These are phyloP conservation scores for Falcunculus frontatus DNA, from an alignment of 2,113 vertebrate species.

Conservation along the genomic window DNA sequence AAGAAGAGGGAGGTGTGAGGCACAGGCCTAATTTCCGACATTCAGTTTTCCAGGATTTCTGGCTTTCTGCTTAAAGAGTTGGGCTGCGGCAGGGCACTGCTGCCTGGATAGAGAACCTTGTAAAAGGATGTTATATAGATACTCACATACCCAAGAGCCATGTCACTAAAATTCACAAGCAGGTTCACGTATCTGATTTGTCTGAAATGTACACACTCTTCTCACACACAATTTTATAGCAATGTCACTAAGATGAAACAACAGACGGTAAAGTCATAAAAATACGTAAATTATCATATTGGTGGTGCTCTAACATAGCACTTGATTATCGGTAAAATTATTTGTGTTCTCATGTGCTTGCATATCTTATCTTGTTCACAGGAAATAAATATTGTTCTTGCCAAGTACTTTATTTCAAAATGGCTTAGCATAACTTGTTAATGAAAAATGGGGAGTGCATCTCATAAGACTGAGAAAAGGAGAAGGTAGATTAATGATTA, in stretches of 20 bases:
- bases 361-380: background rate
- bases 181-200: background rate
- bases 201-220: background rate
- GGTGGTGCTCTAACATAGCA: background rate
- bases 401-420: background rate
- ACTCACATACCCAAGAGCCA: background rate
- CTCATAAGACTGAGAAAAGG: background rate
- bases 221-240: background rate
- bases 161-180: background rate
- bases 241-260: background rate
- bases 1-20: background rate
- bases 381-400: background rate
- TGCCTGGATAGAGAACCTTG: background rate
- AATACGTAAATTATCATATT: background rate
- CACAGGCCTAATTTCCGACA: background rate
- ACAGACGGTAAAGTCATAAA: background rate
- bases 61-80: background rate
- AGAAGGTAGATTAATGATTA: background rate
- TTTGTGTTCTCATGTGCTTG: background rate
- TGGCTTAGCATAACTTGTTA: background rate
- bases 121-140: accelerated
- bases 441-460: background rate
- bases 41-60: background rate
- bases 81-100: background rate
- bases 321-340: background rate